These are phyloP conservation scores for Apostichopus californicus DNA, from an alignment of 35 echinoderm and acorn worm genomes.

Conservation along the genomic window DNA sequence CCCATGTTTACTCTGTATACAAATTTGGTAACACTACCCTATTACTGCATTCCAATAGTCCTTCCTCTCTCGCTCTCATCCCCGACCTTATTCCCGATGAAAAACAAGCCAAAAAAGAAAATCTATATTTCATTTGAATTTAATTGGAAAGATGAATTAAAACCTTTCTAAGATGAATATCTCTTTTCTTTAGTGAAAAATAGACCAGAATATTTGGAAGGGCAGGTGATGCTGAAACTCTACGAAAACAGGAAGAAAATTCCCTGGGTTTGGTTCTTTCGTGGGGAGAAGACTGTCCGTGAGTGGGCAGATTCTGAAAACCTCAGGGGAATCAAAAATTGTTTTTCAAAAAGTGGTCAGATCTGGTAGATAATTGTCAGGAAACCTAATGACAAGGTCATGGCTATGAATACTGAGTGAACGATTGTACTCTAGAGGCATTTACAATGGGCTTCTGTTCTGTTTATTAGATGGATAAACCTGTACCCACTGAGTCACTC, in stretches of 20 bases:
- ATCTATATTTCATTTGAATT: constrained; percentile 6
- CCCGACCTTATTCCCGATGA: not conserved
- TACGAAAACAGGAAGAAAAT: no score
- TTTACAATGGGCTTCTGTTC: not conserved
- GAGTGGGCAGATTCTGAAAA: not conserved
- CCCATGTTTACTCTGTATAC: not conserved
- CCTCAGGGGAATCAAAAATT: not conserved
- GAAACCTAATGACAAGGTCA: not conserved
- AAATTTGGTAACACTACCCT: not conserved
- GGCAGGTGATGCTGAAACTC: not conserved
- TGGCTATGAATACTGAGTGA: not conserved
- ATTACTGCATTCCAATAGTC: not conserved
- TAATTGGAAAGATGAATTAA: not conserved
- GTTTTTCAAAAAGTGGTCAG: not conserved
- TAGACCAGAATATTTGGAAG: not conserved
- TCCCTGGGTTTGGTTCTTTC: no score
- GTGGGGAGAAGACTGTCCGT: not conserved
- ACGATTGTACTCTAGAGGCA: not conserved
- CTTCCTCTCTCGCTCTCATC: not conserved
- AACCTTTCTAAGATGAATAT: not conserved
- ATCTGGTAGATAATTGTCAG: not conserved
- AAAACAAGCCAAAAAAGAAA: not conserved
- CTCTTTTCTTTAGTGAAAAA: not conserved
- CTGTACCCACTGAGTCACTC: not conserved
- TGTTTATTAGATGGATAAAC: not conserved